Conservation (phyloP, 2,113 vertebrate species). For the Anoplopoma fimbria region DNA sequence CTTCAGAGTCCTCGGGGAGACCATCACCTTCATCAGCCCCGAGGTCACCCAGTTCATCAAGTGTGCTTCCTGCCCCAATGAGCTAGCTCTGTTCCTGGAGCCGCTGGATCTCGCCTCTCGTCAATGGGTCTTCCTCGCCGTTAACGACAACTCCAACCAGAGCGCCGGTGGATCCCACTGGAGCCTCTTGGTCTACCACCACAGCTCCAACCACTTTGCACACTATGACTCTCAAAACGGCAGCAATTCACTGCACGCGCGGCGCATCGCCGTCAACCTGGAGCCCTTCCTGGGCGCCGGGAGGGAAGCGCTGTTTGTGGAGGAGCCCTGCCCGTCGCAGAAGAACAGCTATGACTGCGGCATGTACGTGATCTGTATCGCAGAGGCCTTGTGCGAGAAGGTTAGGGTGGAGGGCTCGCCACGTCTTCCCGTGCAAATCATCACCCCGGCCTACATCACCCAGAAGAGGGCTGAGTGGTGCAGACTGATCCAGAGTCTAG, state of each 20-base stretch:
- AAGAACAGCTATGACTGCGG: slow-evolving; percentile 99
- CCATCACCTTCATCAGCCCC: slow-evolving; percentile 91
- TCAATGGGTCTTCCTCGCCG: slow-evolving; percentile 90
- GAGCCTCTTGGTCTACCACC: slow-evolving; percentile 94
- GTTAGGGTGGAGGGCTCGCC: slow-evolving; percentile 75
- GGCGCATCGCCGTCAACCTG: slow-evolving; percentile 89
- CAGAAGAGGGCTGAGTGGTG: slow-evolving; percentile 92
- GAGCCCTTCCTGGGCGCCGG: slow-evolving; percentile 86
- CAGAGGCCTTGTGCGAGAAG: slow-evolving; percentile 89
- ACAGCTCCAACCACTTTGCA: slow-evolving; percentile 86
- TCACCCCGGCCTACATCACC: slow-evolving; percentile 93
- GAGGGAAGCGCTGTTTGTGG: slow-evolving; percentile 84
- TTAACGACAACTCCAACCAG: slow-evolving; percentile 95
- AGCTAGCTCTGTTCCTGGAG: slow-evolving; percentile 92
- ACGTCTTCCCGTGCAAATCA: slow-evolving; percentile 82
- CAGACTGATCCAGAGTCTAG: slow-evolving; percentile 87
- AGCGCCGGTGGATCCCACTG: slow-evolving; percentile 94
- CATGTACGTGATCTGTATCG: slow-evolving; percentile 97
- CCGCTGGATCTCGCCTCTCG: slow-evolving; percentile 88
- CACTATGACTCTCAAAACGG: slow-evolving; percentile 96
- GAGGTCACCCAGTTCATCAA: slow-evolving; percentile 99
- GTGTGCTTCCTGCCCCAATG: slow-evolving; percentile 88
- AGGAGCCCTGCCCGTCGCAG: slow-evolving; percentile 92
- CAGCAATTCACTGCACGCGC: slow-evolving; percentile 90
- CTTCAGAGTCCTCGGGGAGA: slow-evolving; percentile 84